Conservation (phyloP, 2,888 invertebrate species). For the Sarcophaga rosellei region DNA sequence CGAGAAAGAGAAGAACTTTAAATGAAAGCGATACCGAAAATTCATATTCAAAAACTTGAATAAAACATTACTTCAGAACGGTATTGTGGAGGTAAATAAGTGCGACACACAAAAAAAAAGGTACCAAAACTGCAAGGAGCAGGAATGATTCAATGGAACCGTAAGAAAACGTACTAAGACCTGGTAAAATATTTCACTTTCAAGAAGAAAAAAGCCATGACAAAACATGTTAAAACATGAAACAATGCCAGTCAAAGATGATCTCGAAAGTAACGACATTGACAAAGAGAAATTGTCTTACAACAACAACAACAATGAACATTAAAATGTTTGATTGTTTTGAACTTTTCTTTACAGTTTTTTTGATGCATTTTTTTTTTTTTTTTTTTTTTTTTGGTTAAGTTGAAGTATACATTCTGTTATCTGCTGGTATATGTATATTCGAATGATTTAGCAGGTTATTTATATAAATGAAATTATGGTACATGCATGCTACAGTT, state of each 20-base stretch:
- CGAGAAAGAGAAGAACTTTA: neutral
- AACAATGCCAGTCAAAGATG: slow-evolving; percentile 60
- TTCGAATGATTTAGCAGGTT: too few species aligned
- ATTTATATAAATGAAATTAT: too few species aligned
- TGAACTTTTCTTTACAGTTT: slow-evolving; percentile 3
- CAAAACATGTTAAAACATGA: slow-evolving; percentile 36
- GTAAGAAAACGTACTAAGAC: neutral
- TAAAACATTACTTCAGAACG: too few species aligned
- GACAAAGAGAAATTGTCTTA: slow-evolving; percentile 57
- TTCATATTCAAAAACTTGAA: neutral
- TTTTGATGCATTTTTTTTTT: too few species aligned
- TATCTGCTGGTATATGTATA: too few species aligned
- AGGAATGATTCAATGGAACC: too few species aligned
- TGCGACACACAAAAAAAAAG: neutral
- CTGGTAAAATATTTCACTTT: slow-evolving; percentile 50
- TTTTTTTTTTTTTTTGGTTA: neutral
- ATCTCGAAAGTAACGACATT: slow-evolving; percentile 58
- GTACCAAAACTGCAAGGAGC: neutral
- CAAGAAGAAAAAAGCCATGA: slow-evolving; percentile 25
- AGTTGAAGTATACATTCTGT: neutral
- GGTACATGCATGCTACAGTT: too few species aligned
- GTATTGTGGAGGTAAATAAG: neutral
- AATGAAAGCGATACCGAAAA: neutral
- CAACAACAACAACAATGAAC: slow-evolving; percentile 40
- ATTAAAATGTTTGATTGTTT: slow-evolving; percentile 52